Base-by-base conservation (phyloP, 2,797 vertebrate species). In the Florisuga fusca region DNA sequence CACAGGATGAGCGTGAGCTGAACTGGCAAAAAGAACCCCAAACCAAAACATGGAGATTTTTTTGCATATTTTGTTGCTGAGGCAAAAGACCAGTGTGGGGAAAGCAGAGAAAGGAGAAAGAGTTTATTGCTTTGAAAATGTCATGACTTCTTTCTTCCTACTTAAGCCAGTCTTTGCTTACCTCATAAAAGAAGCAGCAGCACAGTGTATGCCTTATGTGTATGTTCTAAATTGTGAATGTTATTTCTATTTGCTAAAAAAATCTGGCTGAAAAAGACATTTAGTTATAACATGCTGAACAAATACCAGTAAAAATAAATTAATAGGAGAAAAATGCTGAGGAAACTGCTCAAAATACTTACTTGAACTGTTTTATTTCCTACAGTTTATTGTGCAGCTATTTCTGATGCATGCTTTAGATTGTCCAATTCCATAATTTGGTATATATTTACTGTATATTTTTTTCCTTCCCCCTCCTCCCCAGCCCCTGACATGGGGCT, bases 401-500 rank as follows among this genome's bases (percentile, higher is more conserved):
- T 54, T 84, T 85, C 45, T 76, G 25, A 76, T 45, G 10, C 43
- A 20, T 50, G 31, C 29, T 16, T 74, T 84, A 46, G 18, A 58
- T 57, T 46, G n/a, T 67, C 16, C n/a, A 80, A 1, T 72, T 29
- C 14, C 46, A 22, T 63, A 58, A 34, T 17, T 84, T 12, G 7
- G 10, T 58, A 53, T 53, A 15, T 68, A 61, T 64, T 78, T 16
- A 21, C 27, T 55, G 15, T 61, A 14, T 11, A 9, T 31, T 23
- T 21, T 38, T 36, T 15, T 29, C 53, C 36, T 16, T 10, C 1
- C n/a, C 25, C 6, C 5, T 4, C 6, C 17, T 7, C 13, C 17
- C 1, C 23, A 1, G 21, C 4, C 13, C 20, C 1, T 33, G 2
- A 25, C 4, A 4, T 14, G 26, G 25, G 26, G 29, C 29, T 54